These are phyloP conservation scores for Drosophila prostipennis DNA, from an alignment of 2,888 invertebrate genomes.

Conservation along the genomic window DNA sequence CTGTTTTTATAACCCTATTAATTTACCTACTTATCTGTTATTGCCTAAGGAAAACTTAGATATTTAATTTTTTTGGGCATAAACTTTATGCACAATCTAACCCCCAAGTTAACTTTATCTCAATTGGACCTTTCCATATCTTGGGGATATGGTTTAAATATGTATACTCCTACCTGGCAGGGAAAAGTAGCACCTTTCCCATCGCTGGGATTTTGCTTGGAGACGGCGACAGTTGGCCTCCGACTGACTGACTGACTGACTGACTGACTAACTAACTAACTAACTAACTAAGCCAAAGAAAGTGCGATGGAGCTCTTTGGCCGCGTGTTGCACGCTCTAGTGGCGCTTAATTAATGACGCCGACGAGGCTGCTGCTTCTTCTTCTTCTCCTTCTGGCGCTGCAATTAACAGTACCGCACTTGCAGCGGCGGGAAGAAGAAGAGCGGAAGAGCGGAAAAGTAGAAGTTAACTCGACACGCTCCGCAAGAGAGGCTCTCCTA, in stretches of 20 bases:
- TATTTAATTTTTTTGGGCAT: too few relatives aligned
- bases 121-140: too few relatives aligned
- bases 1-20: too few relatives aligned
- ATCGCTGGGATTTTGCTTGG: slow-evolving; percentile 2
- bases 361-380: slow-evolving; percentile 8
- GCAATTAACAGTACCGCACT: slow-evolving; percentile 63
- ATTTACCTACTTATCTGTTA: too few relatives aligned
- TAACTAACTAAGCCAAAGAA: slow-evolving; percentile 66
- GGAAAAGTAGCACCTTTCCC: slow-evolving; percentile 6
- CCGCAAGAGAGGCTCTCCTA: background rate
- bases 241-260: slow-evolving; percentile 6
- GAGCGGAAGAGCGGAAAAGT: slow-evolving; percentile 42
- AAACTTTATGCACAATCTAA: too few relatives aligned
- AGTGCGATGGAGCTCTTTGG: slow-evolving; percentile 44
- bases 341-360: slow-evolving; percentile 76
- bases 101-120: too few relatives aligned
- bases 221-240: background rate
- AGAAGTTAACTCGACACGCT: slow-evolving; percentile 50
- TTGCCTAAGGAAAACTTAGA: too few relatives aligned
- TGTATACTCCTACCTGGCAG: background rate
- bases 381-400: slow-evolving; percentile 10
- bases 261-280: slow-evolving; percentile 8
- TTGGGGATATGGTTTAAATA: background rate
- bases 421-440: slow-evolving; percentile 8
- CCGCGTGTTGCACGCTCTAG: slow-evolving; percentile 74